These are phyloP conservation scores for Julus scandinavius DNA, from an alignment of 2,888 invertebrate genomes.

Conservation along the genomic window DNA sequence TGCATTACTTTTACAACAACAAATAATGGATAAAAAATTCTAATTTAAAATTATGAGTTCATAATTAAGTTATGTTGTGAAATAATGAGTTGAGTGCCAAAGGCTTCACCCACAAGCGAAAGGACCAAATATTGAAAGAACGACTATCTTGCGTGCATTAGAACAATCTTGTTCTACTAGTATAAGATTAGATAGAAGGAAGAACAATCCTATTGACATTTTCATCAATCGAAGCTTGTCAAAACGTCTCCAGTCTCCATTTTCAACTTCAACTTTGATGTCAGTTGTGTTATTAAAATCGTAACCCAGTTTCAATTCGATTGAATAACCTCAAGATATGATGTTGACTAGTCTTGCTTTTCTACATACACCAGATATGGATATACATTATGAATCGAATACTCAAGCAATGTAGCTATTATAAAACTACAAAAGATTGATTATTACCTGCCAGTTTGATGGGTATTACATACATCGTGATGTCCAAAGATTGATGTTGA, in stretches of 20 bases:
- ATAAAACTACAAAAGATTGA: background rate
- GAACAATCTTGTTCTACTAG: background rate
- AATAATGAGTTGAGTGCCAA: background rate
- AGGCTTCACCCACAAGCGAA: background rate
- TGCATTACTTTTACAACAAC: no score
- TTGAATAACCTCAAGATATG: background rate
- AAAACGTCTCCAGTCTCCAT: background rate
- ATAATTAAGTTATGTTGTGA: background rate
- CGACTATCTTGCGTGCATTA: background rate
- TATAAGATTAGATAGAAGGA: background rate
- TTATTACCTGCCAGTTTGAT: constrained; percentile 3
- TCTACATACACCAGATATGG: background rate
- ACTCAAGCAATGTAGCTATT: background rate
- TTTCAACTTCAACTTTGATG: background rate
- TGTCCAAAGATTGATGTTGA: background rate
- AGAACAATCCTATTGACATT: background rate
- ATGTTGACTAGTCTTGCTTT: background rate
- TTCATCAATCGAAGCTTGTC: background rate
- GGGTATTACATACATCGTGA: background rate
- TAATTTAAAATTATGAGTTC: background rate
- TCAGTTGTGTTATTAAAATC: background rate
- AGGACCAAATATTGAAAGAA: background rate
- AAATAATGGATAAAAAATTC: no score
- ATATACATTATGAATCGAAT: background rate
- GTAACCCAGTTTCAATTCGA: background rate